Conservation (phyloP, 1,140 invertebrate species). For the Polypedilum vanderplanki region DNA sequence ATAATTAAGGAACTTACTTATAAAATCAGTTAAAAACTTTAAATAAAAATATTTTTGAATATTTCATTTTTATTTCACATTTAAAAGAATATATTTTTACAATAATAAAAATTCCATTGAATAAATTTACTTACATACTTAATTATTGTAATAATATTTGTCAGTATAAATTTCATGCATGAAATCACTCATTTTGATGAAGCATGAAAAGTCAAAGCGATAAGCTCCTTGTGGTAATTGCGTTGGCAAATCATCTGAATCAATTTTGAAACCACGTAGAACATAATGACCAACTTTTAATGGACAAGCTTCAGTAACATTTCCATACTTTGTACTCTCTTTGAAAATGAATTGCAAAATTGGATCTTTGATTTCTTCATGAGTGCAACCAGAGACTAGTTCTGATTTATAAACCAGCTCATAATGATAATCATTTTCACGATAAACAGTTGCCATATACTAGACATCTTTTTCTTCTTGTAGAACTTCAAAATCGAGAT, state of each 20-base stretch:
- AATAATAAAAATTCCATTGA: too few species aligned
- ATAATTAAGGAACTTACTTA: too few species aligned
- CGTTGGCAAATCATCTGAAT: neutral
- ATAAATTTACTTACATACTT: neutral
- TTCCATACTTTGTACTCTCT: neutral
- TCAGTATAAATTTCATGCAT: constrained; percentile 20
- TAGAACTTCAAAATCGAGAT: neutral
- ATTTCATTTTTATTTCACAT: too few species aligned
- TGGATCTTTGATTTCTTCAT: constrained; percentile 1
- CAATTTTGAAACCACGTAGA: constrained; percentile 6
- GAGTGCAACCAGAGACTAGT: neutral
- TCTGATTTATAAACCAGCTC: neutral
- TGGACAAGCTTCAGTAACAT: constrained; percentile 3
- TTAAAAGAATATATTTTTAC: too few species aligned
- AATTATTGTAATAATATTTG: constrained; percentile 5
- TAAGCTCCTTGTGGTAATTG: neutral
- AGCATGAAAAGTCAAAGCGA: constrained; percentile 22
- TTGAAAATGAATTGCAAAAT: constrained; percentile 1
- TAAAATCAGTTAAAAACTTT: too few species aligned
- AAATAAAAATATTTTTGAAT: too few species aligned
- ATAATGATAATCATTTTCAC: neutral
- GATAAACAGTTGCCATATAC: neutral
- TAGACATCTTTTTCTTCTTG: neutral
- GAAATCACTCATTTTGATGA: neutral
- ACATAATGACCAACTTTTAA: neutral